phyloP scores from a whole-genome alignment of 2,888 invertebrate species.

The Aspidiotus rigidus region DNA sequence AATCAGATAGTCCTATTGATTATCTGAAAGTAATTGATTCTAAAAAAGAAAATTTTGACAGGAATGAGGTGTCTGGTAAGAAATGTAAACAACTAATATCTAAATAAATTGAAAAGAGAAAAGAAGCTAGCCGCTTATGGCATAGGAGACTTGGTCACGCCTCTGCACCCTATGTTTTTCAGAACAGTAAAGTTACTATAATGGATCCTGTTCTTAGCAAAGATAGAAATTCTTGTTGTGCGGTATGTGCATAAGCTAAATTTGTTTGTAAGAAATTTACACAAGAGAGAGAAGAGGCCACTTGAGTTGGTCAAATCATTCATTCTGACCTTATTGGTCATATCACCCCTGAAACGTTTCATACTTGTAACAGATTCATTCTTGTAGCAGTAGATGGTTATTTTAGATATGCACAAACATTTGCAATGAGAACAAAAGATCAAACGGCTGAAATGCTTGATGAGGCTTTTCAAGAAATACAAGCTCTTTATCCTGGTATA shows the following conservation, averaged over 20 bases:
- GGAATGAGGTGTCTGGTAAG: neutral
- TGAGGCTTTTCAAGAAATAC: neutral
- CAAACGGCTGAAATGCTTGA: neutral
- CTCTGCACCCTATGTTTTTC: neutral
- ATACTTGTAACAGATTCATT: neutral
- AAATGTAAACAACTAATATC: neutral
- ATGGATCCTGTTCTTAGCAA: neutral
- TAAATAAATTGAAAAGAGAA: neutral
- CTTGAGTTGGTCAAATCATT: neutral
- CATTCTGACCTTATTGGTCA: neutral
- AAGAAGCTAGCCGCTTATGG: neutral
- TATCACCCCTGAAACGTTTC: neutral
- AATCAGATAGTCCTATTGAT: neutral
- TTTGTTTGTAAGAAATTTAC: neutral
- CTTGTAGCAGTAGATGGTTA: neutral
- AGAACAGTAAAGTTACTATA: neutral
- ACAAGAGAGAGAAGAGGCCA: neutral
- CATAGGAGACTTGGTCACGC: neutral
- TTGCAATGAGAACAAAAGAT: neutral
- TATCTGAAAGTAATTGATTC: neutral
- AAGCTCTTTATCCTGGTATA: neutral
- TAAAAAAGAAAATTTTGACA: neutral
- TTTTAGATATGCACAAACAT: constrained; percentile 1
- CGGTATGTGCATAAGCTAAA: neutral
- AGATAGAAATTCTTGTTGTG: neutral